phyloP scores from a whole-genome alignment of 2,888 invertebrate genomes.

The Cetonia aurata region DNA sequence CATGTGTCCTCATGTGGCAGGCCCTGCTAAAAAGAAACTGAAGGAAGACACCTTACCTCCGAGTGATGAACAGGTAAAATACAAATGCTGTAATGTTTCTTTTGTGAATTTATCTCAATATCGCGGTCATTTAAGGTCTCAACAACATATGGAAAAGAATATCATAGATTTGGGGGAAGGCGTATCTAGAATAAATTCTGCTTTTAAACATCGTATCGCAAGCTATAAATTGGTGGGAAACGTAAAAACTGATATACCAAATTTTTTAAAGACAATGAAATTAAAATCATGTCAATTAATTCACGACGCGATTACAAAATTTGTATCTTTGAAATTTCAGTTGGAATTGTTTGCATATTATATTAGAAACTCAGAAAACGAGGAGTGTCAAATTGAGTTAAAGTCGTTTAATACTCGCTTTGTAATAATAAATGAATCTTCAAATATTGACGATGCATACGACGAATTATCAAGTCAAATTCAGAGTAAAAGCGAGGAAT shows the following conservation, averaged over 20 bases:
- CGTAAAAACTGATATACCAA: not conserved
- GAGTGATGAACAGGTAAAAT: too few species aligned
- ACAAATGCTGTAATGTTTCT: too few species aligned
- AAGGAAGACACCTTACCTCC: too few species aligned
- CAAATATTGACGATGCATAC: not conserved
- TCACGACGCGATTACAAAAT: not conserved
- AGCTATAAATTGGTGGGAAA: not conserved
- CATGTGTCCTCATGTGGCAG: too few species aligned
- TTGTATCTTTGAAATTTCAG: not conserved
- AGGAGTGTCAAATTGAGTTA: not conserved
- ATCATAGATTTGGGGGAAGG: not conserved
- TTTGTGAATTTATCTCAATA: too few species aligned
- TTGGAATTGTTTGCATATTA: not conserved
- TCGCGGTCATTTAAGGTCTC: not conserved
- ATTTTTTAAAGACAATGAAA: not conserved
- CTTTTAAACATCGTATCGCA: not conserved
- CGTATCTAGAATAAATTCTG: not conserved
- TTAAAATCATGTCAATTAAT: not conserved
- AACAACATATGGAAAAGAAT: not conserved
- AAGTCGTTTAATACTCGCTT: not conserved
- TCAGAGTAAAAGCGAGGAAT: constrained; percentile 1
- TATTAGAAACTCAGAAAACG: not conserved
- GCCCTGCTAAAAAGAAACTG: too few species aligned
- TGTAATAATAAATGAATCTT: not conserved
- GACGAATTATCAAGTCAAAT: too few species aligned